A percentile compares a stretch with the other conserved stretches of the same genome.
Conservation (phyloP, 2,888 invertebrate genomes). For the Cephus rjabovi region DNA sequence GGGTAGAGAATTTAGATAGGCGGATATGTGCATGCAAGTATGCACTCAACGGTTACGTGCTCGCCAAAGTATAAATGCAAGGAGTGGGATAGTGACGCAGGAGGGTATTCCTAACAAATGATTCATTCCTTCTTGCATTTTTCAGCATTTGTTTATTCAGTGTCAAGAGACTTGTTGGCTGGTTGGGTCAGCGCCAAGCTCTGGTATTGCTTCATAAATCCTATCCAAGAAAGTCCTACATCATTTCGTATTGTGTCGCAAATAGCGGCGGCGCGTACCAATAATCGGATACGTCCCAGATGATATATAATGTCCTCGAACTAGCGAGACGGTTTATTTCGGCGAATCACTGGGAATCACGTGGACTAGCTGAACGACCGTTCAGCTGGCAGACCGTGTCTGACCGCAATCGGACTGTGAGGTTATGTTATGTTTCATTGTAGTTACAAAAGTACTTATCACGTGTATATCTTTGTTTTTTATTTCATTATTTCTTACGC, state of each 20-base stretch:
- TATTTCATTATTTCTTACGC: neutral
- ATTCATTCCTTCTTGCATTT: conserved; percentile 26
- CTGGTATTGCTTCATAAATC: conserved; percentile 61
- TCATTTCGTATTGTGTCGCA: conserved; percentile 55
- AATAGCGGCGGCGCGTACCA: conserved; percentile 51
- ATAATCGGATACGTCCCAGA: conserved; percentile 52
- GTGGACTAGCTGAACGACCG: neutral
- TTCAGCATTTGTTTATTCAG: conserved; percentile 50
- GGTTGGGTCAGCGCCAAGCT: conserved; percentile 55
- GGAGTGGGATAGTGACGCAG: conserved; percentile 3
- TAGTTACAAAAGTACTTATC: neutral
- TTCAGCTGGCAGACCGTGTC: neutral
- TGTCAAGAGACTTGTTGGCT: conserved; percentile 49
- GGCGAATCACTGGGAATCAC: neutral
- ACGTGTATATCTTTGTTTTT: neutral
- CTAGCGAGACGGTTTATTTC: neutral
- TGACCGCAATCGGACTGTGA: neutral
- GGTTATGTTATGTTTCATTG: neutral
- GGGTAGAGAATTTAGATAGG: neutral
- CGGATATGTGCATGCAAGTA: conserved; percentile 5
- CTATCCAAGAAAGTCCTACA: conserved; percentile 50
- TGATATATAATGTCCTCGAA: conserved; percentile 43
- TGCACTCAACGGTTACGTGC: conserved; percentile 23
- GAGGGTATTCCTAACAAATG: conserved; percentile 18
- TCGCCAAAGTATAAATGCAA: neutral